phyloP scores from a whole-genome alignment of 2,797 vertebrate species.

The Urosaurus nigricauda region DNA sequence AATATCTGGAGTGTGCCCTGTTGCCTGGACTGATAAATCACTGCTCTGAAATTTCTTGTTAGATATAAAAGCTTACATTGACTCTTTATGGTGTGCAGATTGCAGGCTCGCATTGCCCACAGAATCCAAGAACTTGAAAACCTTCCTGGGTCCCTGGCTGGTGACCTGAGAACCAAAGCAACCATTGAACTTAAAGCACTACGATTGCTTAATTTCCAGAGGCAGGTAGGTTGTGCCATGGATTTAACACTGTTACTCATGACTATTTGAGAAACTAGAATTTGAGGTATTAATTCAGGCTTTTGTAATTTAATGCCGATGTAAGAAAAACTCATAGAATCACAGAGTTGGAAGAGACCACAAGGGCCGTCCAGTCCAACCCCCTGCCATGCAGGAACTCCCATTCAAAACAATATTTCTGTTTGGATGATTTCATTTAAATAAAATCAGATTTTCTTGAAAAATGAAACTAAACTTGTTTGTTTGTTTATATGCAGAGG shows the following conservation, averaged over 20 bases:
- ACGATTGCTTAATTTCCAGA: constrained; percentile 95
- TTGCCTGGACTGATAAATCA: background rate
- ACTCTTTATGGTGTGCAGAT: constrained; percentile 65
- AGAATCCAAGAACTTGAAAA: constrained; percentile 97
- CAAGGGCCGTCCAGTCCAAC: too few species aligned
- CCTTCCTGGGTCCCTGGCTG: constrained; percentile 92
- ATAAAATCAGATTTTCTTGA: background rate
- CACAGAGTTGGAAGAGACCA: too few species aligned
- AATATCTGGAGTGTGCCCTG: background rate
- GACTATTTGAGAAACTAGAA: background rate
- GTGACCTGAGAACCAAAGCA: constrained; percentile 95
- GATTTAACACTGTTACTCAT: background rate
- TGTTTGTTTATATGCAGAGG: background rate
- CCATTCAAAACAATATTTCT: background rate
- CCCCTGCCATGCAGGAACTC: too few species aligned
- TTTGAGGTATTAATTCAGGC: background rate
- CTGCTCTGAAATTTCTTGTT: background rate
- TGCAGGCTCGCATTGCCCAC: constrained; percentile 95
- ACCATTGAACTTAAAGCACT: constrained; percentile 96
- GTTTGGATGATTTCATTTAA: background rate
- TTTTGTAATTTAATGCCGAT: background rate
- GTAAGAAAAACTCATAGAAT: too few species aligned
- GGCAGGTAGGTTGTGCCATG: constrained; percentile 83
- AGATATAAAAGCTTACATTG: background rate
- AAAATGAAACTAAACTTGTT: background rate